phyloP scores from a whole-genome alignment of 2,797 vertebrate genomes.

The Amblyopsis hoosieri region DNA sequence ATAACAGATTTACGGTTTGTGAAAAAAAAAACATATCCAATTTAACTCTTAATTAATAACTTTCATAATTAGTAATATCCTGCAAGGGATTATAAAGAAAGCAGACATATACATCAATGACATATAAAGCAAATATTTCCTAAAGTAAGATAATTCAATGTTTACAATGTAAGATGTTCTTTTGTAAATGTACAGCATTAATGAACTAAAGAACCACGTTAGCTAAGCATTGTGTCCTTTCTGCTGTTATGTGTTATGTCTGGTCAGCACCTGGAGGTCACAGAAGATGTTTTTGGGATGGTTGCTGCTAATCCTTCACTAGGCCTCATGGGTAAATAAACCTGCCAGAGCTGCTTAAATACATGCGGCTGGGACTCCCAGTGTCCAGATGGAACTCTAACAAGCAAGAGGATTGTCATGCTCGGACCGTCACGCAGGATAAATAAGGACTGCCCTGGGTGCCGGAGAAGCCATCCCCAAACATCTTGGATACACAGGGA shows the following conservation, averaged over 20 bases:
- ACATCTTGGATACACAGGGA: conserved; percentile 23
- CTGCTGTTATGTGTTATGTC: conserved; percentile 31
- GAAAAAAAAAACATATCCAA: too few species aligned
- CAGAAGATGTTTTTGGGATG: conserved; percentile 68
- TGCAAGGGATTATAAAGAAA: too few species aligned
- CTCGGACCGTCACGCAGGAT: conserved; percentile 65
- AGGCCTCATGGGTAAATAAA: conserved; percentile 71
- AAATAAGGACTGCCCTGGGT: conserved; percentile 24
- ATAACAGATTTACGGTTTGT: too few species aligned
- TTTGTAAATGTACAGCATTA: too few species aligned
- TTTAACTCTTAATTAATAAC: too few species aligned
- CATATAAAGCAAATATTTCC: background rate
- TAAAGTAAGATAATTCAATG: background rate
- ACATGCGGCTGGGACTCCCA: conserved; percentile 50
- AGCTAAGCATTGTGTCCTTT: conserved; percentile 15
- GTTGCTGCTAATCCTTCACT: conserved; percentile 49
- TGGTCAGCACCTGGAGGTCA: conserved; percentile 68
- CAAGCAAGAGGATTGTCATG: conserved; percentile 41
- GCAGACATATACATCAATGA: background rate
- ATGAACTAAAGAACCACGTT: conserved; percentile 12
- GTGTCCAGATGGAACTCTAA: conserved; percentile 54
- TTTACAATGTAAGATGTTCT: conserved; percentile 25
- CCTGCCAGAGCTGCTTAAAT: conserved; percentile 73
- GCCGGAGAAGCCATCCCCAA: background rate
- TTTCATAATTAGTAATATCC: too few species aligned